Conservation (phyloP, 2,113 vertebrate species). For the Anser cygnoides region DNA sequence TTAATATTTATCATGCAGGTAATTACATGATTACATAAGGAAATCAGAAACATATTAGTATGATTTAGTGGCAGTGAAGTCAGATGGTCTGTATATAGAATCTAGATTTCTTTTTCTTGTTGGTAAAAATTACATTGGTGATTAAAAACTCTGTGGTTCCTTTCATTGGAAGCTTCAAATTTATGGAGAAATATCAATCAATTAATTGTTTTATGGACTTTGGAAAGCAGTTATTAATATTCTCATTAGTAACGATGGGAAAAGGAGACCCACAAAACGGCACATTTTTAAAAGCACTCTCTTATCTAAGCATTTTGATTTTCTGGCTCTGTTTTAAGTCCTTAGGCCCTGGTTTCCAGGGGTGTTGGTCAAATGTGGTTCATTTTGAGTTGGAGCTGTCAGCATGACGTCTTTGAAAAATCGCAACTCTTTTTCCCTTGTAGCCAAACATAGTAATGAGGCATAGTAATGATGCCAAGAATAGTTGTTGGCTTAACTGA, state of each 20-base stretch:
- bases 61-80: neutral
- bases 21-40: neutral
- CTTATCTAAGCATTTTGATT: neutral
- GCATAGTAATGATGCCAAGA: neutral
- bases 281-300: neutral
- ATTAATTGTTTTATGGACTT: neutral
- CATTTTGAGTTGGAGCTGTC: neutral
- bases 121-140: neutral
- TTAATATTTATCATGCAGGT: neutral
- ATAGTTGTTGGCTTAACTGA: neutral
- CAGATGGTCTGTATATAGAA: neutral
- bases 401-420: neutral
- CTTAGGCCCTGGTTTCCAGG: rapidly evolving
- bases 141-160: neutral
- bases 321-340: neutral
- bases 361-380: neutral
- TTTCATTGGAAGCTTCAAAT: neutral
- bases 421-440: neutral
- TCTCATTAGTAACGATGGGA: neutral
- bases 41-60: neutral
- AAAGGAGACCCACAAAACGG: neutral
- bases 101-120: neutral
- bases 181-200: neutral
- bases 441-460: neutral
- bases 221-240: neutral